Conservation (phyloP, 2,113 vertebrate species). For the Tupaia tana region DNA sequence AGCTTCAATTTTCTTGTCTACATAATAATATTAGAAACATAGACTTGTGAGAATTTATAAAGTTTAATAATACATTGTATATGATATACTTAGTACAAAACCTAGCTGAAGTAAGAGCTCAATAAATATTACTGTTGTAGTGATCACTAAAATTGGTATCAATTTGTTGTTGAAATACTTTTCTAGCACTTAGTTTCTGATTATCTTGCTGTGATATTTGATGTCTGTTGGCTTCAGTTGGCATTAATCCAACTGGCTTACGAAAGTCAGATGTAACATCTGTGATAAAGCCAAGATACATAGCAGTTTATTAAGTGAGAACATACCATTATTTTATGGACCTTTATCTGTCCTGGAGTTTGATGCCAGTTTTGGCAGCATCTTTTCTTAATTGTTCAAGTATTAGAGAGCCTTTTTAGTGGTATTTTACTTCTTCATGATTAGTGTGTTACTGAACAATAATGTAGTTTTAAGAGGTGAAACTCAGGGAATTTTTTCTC, state of each 20-base stretch:
- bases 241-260: slow-evolving; percentile 45
- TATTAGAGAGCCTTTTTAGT: slow-evolving; percentile 44
- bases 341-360: slow-evolving; percentile 21
- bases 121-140: not conserved
- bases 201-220: slow-evolving; percentile 73
- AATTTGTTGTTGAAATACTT: slow-evolving; percentile 48
- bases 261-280: slow-evolving; percentile 59
- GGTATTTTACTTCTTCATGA: slow-evolving; percentile 37
- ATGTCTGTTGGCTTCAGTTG: slow-evolving; percentile 55
- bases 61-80: slow-evolving; percentile 2
- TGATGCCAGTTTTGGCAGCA: not conserved
- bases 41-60: slow-evolving; percentile 13
- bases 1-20: slow-evolving; percentile 1
- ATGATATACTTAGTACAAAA: slow-evolving; percentile 1
- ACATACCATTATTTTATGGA: slow-evolving; percentile 7
- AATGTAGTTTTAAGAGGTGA: slow-evolving; percentile 21
- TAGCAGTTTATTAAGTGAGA: slow-evolving; percentile 56
- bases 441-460: slow-evolving; percentile 22
- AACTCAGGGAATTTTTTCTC: not conserved
- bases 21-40: slow-evolving; percentile 28
- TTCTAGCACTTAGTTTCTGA: slow-evolving; percentile 52
- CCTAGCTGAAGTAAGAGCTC: slow-evolving; percentile 27
- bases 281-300: slow-evolving; percentile 59
- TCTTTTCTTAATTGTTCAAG: slow-evolving; percentile 21
- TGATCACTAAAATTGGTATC: slow-evolving; percentile 28